Percentiles rank a stretch among this genome's conserved stretches.
phyloP scores from a whole-genome alignment of 2,888 invertebrate species.

The Dichetophora obliterata region DNA sequence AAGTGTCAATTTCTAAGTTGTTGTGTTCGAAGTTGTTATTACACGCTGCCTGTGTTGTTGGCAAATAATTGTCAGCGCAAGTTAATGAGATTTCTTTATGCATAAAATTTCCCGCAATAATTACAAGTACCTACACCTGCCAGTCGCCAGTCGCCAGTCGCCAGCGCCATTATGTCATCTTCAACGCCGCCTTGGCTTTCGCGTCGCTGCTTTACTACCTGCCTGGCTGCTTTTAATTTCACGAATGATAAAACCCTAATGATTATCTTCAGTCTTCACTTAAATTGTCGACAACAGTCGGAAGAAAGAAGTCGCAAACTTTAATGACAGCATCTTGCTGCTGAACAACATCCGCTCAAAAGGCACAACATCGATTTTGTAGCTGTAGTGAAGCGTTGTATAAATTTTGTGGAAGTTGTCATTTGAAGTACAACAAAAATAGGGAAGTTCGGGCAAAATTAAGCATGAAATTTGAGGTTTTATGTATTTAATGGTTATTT shows the following conservation, averaged over 20 bases:
- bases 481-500: too few relatives aligned
- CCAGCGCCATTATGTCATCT: not conserved
- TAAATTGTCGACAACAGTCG: not conserved
- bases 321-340: conserved; percentile 8
- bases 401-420: too few relatives aligned
- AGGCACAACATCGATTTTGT: not conserved
- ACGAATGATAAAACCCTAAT: conserved; percentile 40
- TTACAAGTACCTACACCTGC: conserved; percentile 7
- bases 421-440: too few relatives aligned
- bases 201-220: not conserved
- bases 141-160: not conserved
- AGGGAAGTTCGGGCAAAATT: too few relatives aligned
- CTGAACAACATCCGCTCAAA: not conserved
- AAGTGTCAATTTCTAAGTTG: not conserved
- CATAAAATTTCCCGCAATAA: conserved; percentile 21
- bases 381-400: not conserved
- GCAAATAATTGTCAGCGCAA: not conserved
- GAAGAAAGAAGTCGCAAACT: not conserved
- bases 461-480: too few relatives aligned
- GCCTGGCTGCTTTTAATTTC: conserved; percentile 40
- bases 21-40: not conserved
- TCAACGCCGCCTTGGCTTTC: not conserved
- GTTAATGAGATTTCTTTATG: conserved; percentile 34
- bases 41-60: not conserved
- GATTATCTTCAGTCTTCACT: conserved; percentile 19